Percentiles rank a stretch among this genome's conserved stretches.
Evolutionary conservation across 2,113 vertebrate genomes (phyloP).

Genomic region (Tautogolabrus adspersus): DNA sequence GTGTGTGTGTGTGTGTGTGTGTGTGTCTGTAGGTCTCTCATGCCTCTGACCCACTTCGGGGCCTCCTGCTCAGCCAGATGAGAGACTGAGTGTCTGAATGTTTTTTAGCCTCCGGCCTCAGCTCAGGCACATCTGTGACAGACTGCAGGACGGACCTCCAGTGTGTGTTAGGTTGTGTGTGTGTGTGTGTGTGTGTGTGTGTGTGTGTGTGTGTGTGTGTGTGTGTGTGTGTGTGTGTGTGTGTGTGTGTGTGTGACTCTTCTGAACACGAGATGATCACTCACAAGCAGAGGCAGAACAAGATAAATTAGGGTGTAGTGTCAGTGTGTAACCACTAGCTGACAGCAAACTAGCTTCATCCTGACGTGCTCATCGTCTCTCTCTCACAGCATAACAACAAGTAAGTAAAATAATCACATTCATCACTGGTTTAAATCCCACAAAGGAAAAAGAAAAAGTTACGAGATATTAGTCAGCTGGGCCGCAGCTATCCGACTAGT

Average conservation of each 20-base stretch:
- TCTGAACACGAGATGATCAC: not conserved
- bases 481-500: too few species aligned
- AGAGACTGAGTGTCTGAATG: conserved; percentile 53
- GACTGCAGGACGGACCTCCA: conserved; percentile 37
- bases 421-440: too few species aligned
- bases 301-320: conserved; percentile 23
- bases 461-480: too few species aligned
- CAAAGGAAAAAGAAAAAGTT: too few species aligned
- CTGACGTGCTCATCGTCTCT: not conserved
- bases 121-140: conserved; percentile 66
- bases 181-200: conserved; percentile 3
- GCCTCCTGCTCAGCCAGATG: conserved; percentile 64
- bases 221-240: not conserved
- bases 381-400: not conserved
- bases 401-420: too few species aligned
- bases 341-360: conserved; percentile 54
- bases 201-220: not conserved
- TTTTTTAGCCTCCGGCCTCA: conserved; percentile 50
- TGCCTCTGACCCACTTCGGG: conserved; percentile 70
- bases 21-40: conserved; percentile 39
- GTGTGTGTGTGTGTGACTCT: not conserved
- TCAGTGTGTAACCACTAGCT: conserved; percentile 21
- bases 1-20: not conserved
- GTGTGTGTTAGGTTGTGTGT: not conserved
- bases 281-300: not conserved